Percentiles rank a stretch among this genome's conserved stretches.
Evolutionary conservation across 2,797 vertebrate genomes (phyloP).

Genomic region (Tokudaia muenninki): DNA sequence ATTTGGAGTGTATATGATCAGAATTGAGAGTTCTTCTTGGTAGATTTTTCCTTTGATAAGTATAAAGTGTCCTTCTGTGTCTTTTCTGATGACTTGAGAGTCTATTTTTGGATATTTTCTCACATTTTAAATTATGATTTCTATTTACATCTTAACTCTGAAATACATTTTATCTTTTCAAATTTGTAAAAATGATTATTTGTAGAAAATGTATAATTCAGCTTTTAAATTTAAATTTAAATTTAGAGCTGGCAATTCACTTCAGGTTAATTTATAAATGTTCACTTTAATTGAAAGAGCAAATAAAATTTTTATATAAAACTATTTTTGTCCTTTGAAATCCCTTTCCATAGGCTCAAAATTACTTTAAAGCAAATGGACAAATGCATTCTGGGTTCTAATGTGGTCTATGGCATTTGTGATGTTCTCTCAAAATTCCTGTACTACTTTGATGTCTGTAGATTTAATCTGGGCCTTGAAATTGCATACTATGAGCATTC

Average conservation of each 20-base stretch:
- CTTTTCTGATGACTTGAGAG: too few species aligned
- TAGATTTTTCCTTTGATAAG: too few species aligned
- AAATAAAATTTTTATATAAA: neutral
- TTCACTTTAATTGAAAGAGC: neutral
- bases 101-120: neutral
- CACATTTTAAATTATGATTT: neutral
- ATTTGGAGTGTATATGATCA: too few species aligned
- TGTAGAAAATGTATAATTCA: neutral
- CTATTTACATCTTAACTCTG: neutral
- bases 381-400: neutral
- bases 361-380: neutral
- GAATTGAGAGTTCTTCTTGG: too few species aligned
- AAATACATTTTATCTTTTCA: neutral
- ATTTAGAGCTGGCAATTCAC: neutral
- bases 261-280: neutral
- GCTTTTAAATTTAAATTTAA: conserved; percentile 29
- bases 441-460: neutral
- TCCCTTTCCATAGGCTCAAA: neutral
- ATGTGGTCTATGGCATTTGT: neutral
- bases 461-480: neutral
- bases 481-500: neutral
- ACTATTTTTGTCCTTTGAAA: neutral
- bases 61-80: too few species aligned
- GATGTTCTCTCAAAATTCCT: neutral
- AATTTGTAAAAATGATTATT: neutral